Evolutionary conservation across 2,888 invertebrate genomes (phyloP).

Genomic region (Lasioglossum figueresi): DNA sequence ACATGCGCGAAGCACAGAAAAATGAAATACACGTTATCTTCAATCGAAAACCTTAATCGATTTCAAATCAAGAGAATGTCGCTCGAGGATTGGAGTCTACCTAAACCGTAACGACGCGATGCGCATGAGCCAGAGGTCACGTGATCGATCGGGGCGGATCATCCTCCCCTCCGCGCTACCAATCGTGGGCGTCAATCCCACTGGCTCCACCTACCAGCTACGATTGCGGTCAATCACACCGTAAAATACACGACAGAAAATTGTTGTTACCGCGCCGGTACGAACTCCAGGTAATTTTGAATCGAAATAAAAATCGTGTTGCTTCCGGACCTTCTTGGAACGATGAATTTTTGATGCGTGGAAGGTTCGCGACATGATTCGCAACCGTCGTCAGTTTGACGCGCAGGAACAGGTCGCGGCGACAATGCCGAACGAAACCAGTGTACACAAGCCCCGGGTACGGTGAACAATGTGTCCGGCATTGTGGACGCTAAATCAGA

Average conservation of each 20-base stretch:
- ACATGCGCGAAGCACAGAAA: neutral
- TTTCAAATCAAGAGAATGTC: neutral
- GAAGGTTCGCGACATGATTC: neutral
- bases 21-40: neutral
- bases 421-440: constrained; percentile 28
- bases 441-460: constrained; percentile 6
- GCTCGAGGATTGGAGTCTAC: too few species aligned
- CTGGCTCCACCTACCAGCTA: neutral
- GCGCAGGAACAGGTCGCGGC: neutral
- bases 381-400: neutral
- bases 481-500: constrained; percentile 21
- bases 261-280: neutral
- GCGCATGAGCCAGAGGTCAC: neutral
- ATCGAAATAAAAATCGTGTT: neutral
- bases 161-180: neutral
- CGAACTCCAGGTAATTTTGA: neutral
- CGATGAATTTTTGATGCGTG: neutral
- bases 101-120: neutral
- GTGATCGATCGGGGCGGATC: constrained; percentile 1
- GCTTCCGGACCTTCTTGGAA: neutral
- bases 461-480: neutral
- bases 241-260: neutral
- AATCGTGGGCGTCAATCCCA: neutral
- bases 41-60: neutral
- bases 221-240: neutral